These are phyloP conservation scores for Ciconia boyciana DNA, from an alignment of 2,113 vertebrate species.

Conservation along the genomic window DNA sequence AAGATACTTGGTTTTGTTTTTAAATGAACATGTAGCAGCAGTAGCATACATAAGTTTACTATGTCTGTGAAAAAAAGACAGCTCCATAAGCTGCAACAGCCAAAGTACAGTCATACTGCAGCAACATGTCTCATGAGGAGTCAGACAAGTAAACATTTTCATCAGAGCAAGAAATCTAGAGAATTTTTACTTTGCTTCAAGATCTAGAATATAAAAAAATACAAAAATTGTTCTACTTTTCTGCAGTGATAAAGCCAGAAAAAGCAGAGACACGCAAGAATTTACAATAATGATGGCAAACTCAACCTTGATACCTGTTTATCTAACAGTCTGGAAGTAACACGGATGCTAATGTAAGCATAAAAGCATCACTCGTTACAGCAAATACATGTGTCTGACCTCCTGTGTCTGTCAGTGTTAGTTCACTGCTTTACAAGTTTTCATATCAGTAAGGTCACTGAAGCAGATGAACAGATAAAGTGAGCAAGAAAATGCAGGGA, in stretches of 20 bases:
- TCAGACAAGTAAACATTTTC: background rate
- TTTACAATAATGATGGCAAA: background rate
- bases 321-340: background rate
- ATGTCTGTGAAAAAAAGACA: background rate
- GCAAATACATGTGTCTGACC: background rate
- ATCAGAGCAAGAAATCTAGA: background rate
- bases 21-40: background rate
- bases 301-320: conserved; percentile 6
- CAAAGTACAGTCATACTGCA: background rate
- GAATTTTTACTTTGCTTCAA: background rate
- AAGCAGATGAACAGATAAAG: conserved; percentile 27
- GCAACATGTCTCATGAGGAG: background rate
- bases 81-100: background rate
- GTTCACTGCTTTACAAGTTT: background rate
- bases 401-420: background rate
- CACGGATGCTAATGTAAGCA: background rate
- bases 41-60: background rate
- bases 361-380: background rate
- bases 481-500: background rate
- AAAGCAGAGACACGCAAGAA: background rate
- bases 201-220: background rate
- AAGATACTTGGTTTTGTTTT: background rate
- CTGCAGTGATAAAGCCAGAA: background rate
- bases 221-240: background rate
- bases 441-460: background rate